Evolutionary conservation across 2,888 invertebrate genomes (phyloP), one percentile per base, ranked within the genome.

Genomic region (Dryobota labecula): DNA sequence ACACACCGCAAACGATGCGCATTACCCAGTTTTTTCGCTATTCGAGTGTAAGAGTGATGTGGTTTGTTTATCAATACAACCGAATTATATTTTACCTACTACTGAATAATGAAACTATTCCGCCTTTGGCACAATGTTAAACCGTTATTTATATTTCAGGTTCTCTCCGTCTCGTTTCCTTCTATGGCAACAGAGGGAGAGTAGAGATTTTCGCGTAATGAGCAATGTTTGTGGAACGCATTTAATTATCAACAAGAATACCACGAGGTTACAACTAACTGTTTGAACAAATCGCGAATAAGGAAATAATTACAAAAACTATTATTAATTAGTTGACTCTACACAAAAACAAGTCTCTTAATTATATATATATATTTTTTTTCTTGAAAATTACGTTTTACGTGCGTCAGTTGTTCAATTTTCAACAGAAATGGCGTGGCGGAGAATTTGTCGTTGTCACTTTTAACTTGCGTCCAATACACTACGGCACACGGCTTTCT

Each of bases 321-420:
- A 54, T 51, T 61, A 47, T 63, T 51, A 69, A 73, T 79, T 68
- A 30, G 47, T 1, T 24, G 38, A 11, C n/a, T n/a, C 20, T 56
- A 58, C 53, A 51, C 47, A 51, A 30, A 30, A 45, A 68, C 57
- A 62, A 60, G 41, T 76, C 20, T 20, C 47, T 58, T n/a, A n/a
- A n/a, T n/a, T n/a, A n/a, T n/a, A n/a, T n/a, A 58, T 69, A 62
- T 62, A 43, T 51, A 30, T 4, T 30, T 53, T 67, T 62, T 61
- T 33, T 64, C 33, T 36, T 60, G 47, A 60, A 56, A 61, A 33
- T 0, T 7, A 51, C 3, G 27, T 30, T 0, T 43, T 53, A 27
- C 20, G 63, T 65, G 81, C 84, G 81, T 81, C 73, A 73, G 38
- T 51, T 75, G 45, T 56, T 67, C 27, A 54, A 60, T 54, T 57